Evolutionary conservation across 92 coral and sea anemone species (phyloP).

Genomic region (Palythoa heliodiscus): DNA sequence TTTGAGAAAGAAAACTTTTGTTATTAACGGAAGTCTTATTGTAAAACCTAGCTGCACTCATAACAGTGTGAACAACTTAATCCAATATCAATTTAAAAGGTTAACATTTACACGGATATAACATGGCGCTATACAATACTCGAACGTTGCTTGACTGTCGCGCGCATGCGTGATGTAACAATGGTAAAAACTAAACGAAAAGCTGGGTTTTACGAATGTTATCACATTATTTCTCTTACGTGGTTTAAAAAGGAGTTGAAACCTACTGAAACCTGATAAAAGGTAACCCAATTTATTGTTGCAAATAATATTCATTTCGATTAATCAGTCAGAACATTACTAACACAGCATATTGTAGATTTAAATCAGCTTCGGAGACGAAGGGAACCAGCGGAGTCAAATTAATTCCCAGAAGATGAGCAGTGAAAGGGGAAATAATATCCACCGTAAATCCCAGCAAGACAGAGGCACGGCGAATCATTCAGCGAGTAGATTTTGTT

Average conservation of each 20-base stretch:
- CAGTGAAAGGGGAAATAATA: background rate
- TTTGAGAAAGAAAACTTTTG: background rate
- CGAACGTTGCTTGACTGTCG: background rate
- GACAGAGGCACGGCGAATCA: background rate
- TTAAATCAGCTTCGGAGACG: too few relatives aligned
- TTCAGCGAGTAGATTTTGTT: background rate
- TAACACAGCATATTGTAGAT: too few relatives aligned
- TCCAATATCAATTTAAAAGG: background rate
- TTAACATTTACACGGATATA: background rate
- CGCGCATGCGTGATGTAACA: conserved; percentile 2
- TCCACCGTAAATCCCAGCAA: background rate
- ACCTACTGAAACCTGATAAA: too few relatives aligned
- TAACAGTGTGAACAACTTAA: background rate
- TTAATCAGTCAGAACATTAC: too few relatives aligned
- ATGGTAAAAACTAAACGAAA: background rate
- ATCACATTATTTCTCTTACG: too few relatives aligned
- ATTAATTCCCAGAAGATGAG: background rate
- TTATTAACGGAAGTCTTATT: background rate
- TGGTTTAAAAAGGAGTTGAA: too few relatives aligned
- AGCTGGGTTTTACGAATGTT: background rate
- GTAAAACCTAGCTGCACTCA: background rate
- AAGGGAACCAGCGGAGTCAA: too few relatives aligned
- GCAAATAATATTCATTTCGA: too few relatives aligned
- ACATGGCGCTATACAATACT: background rate
- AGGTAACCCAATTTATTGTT: too few relatives aligned